These are phyloP conservation scores for Andrena dorsata DNA, from an alignment of 2,888 invertebrate species.

Conservation along the genomic window DNA sequence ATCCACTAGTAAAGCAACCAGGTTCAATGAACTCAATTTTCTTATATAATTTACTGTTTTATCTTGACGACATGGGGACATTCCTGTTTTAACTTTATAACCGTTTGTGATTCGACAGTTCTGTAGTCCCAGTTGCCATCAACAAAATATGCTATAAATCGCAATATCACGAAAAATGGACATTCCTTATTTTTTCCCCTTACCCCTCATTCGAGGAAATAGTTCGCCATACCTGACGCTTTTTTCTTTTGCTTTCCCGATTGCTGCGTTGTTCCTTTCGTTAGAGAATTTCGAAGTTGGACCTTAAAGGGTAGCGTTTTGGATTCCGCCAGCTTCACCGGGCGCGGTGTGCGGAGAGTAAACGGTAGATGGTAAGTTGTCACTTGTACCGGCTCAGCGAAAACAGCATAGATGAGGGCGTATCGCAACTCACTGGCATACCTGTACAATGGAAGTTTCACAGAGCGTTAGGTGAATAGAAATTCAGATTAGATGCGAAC, in stretches of 20 bases:
- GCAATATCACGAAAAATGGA: neutral
- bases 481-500: neutral
- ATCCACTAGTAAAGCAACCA: too few species aligned
- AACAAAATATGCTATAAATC: too few species aligned
- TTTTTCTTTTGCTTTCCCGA: neutral
- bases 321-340: conserved; percentile 48
- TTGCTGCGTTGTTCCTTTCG: too few species aligned
- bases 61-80: too few species aligned
- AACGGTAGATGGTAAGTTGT: conserved; percentile 68
- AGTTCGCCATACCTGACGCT: neutral
- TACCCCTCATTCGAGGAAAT: neutral
- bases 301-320: conserved; percentile 16
- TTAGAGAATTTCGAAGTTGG: neutral
- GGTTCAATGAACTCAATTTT: neutral
- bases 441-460: conserved; percentile 55
- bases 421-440: conserved; percentile 75
- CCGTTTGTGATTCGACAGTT: too few species aligned
- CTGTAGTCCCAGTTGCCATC: too few species aligned
- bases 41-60: neutral
- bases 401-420: conserved; percentile 68
- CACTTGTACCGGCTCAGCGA: conserved; percentile 65
- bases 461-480: neutral
- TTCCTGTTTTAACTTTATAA: too few species aligned
- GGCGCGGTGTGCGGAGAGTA: conserved; percentile 66
- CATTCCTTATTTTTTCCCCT: neutral